Conservation (phyloP, 2,888 invertebrate species). For the Rotaria magnacalcarata region DNA sequence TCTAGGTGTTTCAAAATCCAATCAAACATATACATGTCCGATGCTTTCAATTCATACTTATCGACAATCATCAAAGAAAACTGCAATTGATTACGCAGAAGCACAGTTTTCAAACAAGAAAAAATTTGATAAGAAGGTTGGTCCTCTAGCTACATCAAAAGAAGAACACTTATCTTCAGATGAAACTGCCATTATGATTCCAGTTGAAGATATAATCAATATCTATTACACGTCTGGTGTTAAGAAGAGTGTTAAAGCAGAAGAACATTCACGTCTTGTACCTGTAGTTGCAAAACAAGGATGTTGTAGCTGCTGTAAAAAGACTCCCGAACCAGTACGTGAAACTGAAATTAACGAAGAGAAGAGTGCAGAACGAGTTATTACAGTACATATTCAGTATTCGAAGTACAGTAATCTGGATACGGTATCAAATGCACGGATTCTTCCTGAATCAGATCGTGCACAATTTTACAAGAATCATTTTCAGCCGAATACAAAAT, state of each 20-base stretch:
- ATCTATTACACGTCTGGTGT: background rate
- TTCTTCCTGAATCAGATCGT: background rate
- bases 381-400: background rate
- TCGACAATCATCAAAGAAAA: background rate
- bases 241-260: background rate
- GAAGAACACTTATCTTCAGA: background rate
- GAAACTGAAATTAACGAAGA: background rate
- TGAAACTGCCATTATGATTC: background rate
- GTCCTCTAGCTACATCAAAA: background rate
- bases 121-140: background rate
- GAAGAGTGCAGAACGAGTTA: background rate
- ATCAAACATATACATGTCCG: background rate
- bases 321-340: background rate
- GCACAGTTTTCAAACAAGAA: background rate
- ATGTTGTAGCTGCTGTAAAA: background rate
- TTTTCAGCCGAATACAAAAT: background rate
- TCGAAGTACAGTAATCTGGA: conserved; percentile 8
- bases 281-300: background rate
- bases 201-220: background rate
- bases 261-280: background rate
- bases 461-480: background rate
- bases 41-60: background rate
- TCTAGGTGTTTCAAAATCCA: background rate
- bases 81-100: background rate
- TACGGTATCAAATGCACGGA: background rate